Base-by-base conservation (phyloP, 2,113 vertebrate genomes). In the Tenrec ecaudatus region DNA sequence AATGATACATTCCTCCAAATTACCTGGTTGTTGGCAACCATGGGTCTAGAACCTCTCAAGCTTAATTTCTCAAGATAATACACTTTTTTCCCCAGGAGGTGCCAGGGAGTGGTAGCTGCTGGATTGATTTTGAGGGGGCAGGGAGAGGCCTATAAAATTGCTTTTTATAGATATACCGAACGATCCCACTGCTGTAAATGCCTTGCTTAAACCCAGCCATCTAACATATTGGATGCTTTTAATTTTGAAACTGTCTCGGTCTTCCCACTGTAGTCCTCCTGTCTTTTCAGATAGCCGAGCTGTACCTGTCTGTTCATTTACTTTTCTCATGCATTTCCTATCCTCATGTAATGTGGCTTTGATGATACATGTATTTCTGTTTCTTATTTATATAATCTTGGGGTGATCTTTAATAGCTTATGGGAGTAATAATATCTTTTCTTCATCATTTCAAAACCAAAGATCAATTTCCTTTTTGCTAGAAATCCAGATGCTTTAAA, bases 1-100 rank as follows among this genome's bases (percentile, higher is more conserved):
- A 43, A 84, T 9, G 33, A 82, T 4, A 69, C 12, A 86, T 11
- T 31, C 2, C 69, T 17, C 22, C 84, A 47, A 60, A 47, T 76
- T 66, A 23, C 66, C 33, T 81, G n/a, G 66, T 33, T 62, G 40
- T 33, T 78, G 68, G 33, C 69, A 90, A 79, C 33, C 43, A 31
- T 2, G 60, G 38, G 53, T 73, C 10, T 27, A 82, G 19, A 33
- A 68, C 60, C 60, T 62, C 60, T 64, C 82, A 68, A 17, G 71
- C 77, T 92, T 87, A 62, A 82, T 38, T 95, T 94, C 38, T 86
- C 23, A 92, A 82, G 36, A 69, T 53, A 76, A 92, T 47, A 86
- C 11, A 88, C 19, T 64, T 88, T 87, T 88, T 92, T 53, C 6
- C 29, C 80, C 27, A 75, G 19, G 38, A 91, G 68, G 33, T 27